Base-by-base conservation (phyloP, 2,113 vertebrate species). In the Istiophorus platypterus region DNA sequence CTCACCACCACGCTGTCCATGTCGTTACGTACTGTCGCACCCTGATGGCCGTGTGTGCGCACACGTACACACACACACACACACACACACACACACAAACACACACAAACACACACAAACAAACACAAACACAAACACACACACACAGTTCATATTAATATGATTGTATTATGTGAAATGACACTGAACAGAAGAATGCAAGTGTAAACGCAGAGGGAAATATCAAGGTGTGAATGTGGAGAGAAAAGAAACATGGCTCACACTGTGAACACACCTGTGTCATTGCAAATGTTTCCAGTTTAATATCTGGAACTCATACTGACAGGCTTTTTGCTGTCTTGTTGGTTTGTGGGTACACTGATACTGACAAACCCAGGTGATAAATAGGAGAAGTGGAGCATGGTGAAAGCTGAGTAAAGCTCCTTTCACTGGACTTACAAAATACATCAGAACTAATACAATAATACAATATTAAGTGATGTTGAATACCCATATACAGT, bases 1-100 rank as follows among this genome's bases (percentile, higher is more conserved):
- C 98, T 99, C 76, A 99, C 97, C 85, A 99, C 96, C 82, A 99
- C 98, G 41, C 97, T 96, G 84, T 99, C 98, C 95, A 97, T 94
- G 89, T 99, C 97, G 73, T 99, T 99, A 62, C 97, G 96, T 59
- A 99, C 98, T 8, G 97, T 99, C 31, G 97, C 97, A 57, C 98
- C 98, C 98, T 99, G 87, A 82, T 54, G 37, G 39, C 22, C 80
- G 52, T 10, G 83, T 15, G 54, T 5, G 31, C 31, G 6, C 31
- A 6, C 31, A 6, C 31, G 31, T 6, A 6, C 31, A 34, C 31
- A 34, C 31, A 34, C 31, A 34, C 31, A 34, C 31, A 34, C 31
- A 34, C 31, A 34, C 31, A 34, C 31, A 34, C 31, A 34, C 31
- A 52, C 12, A 83, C 18, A 54, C 6, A 84, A 14, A 57, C 24